Base-by-base conservation (phyloP, 2,888 invertebrate species). In the Nephrocerus scutellatus region DNA sequence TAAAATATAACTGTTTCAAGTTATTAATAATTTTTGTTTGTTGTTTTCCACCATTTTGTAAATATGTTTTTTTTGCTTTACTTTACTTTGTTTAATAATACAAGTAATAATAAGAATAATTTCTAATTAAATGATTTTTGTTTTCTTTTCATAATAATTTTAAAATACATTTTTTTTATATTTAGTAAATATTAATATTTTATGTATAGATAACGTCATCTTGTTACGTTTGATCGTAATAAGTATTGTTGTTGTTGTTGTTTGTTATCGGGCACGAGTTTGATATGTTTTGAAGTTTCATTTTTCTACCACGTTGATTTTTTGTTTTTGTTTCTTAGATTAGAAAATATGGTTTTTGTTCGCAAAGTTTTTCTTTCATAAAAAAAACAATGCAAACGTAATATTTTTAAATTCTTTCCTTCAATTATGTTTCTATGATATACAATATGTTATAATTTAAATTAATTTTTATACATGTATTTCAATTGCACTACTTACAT, bases 231-330 rank as follows among this genome's bases (percentile, higher is more conserved):
- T 34, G 34, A 26, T 34, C 34, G 28, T 34, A 49, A 50, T 46
- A 44, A n/a, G n/a, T 44, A 12, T 42, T 55, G 39, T 45, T 45
- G 45, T 50, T 44, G 26, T 35, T 44, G 40, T 50, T 53, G 43
- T 43, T 52, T 53, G 46, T 51, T 56, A 54, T 63, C 67, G 68
- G 68, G 68, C 68, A 68, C 68, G 60, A 66, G 59, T 57, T 65
- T 68, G 68, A 68, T 68, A 68, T 68, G 68, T 67, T 66, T 68
- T 63, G 60, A 66, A 62, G 53, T 53, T 53, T 51, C 46, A 48
- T 37, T 43, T 44, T 48, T 14, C 25, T 36, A 36, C 41, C 30
- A 30, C 33, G 32, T 41, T 47, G 33, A 35, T 49, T 36, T 36
- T 51, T 41, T 42, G 40, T 47, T 43, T 37, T 39, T 43, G 41